These are phyloP conservation scores for Telmatherina bonti DNA, from an alignment of 2,797 vertebrate species.

Conservation along the genomic window DNA sequence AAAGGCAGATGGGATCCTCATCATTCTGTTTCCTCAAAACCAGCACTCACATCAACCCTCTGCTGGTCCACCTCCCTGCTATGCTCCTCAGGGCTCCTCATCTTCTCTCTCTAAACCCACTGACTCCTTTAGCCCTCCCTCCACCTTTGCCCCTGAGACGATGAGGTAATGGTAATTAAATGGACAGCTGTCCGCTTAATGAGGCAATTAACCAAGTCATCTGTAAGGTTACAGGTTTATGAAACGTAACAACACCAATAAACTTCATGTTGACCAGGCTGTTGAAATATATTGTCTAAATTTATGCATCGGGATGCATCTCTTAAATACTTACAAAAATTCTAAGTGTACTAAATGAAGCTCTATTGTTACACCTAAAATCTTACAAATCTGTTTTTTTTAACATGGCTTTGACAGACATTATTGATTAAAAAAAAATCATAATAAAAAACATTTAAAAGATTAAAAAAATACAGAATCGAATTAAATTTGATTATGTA, in stretches of 20 bases:
- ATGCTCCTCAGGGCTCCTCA: slow-evolving; percentile 56
- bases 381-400: background rate
- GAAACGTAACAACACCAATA: slow-evolving; percentile 36
- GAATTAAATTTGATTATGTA: background rate
- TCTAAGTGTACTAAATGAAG: background rate
- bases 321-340: background rate
- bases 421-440: background rate
- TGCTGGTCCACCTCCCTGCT: slow-evolving; percentile 13
- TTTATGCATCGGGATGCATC: slow-evolving; percentile 6
- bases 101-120: slow-evolving; percentile 63
- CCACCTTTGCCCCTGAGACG: slow-evolving; percentile 71
- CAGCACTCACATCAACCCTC: slow-evolving; percentile 38
- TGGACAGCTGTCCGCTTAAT: slow-evolving; percentile 75
- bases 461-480: background rate
- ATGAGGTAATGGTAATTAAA: slow-evolving; percentile 77
- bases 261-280: slow-evolving; percentile 19
- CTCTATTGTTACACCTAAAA: background rate
- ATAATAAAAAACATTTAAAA: background rate
- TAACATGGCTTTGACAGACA: background rate
- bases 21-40: slow-evolving; percentile 63
- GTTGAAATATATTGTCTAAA: slow-evolving; percentile 6
- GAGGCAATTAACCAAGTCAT: slow-evolving; percentile 72
- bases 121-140: slow-evolving; percentile 58
- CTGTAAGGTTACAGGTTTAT: slow-evolving; percentile 51
- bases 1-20: slow-evolving; percentile 85